A percentile compares a stretch with the other conserved stretches of the same genome.
Evolutionary conservation across 2,888 invertebrate genomes (phyloP).

Genomic region (Conops quadrifasciatus): DNA sequence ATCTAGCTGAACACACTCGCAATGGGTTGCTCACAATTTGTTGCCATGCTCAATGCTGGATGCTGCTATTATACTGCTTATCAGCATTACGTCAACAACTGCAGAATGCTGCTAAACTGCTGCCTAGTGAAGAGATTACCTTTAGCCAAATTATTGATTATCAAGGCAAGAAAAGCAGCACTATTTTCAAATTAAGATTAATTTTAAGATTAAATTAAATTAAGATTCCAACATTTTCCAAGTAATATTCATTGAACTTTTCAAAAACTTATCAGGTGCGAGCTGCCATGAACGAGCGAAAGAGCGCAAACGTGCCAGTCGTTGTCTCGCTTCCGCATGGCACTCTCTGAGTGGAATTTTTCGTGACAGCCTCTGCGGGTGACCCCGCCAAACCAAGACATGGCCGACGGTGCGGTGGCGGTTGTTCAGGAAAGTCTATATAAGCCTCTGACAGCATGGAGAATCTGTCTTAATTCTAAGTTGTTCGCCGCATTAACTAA

Average conservation of each 20-base stretch:
- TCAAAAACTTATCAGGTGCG: too few species aligned
- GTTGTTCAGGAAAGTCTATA: constrained; percentile 41
- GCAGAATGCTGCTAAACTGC: neutral
- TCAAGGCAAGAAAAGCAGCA: constrained; percentile 6
- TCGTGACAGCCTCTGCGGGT: neutral
- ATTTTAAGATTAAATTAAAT: too few species aligned
- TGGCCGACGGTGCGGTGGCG: neutral
- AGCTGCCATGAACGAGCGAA: neutral
- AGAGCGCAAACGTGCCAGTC: neutral
- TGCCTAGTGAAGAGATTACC: neutral
- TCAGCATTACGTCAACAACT: neutral
- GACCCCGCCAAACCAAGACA: constrained; percentile 11
- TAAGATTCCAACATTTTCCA: too few species aligned
- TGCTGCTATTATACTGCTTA: too few species aligned
- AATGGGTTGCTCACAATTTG: neutral
- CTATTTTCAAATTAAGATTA: neutral
- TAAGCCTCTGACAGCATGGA: constrained; percentile 46
- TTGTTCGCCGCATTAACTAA: constrained; percentile 51
- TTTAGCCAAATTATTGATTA: neutral
- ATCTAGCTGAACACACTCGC: too few species aligned
- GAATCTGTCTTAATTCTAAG: constrained; percentile 53
- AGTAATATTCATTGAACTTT: neutral
- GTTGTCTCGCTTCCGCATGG: neutral
- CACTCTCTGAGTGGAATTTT: neutral
- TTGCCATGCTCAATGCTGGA: neutral